Base-by-base conservation (phyloP, 2,888 invertebrate species). In the Buathra laborator region DNA sequence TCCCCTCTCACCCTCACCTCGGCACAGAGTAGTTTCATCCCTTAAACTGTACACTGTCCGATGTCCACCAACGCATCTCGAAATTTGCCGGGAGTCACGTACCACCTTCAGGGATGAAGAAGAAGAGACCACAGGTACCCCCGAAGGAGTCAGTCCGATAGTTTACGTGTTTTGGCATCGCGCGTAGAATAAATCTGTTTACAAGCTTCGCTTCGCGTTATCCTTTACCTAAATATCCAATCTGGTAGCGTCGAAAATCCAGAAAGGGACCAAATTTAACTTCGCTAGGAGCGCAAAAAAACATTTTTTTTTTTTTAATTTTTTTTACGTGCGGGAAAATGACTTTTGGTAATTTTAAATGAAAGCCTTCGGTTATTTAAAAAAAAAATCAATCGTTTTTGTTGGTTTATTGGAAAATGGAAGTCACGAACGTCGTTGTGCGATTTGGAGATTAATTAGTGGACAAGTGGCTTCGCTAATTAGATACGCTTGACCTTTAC, bases 71-170 rank as follows among this genome's bases (percentile, higher is more conserved):
- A n/a, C 16, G 19, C 51, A n/a, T 51, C 62, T 62, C 16, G 37
- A 83, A 83, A 79, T 74, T 83, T 59, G 44, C 74, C 32, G 10
- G 32, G 68, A 79, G 83, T 83, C 83, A 83, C 83, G 83, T 83
- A 75, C 62, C 29, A 37, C 51, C 3, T 43, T 62, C 62, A 7
- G 62, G 62, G 24, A 79, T 9, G n/a, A 24, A 32, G 19, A 24
- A 16, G n/a, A 71, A 9, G 72, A 44, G 72, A 44, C 43, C 3
- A 46, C 12, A 43, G 44, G 19, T 14, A 68, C 44, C 43, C 44
- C 43, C 46, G 24, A 68, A 62, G 75, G 10, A 2, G 24, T 24
- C 68, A 4, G 3, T 62, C 37, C 59, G 10, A 14, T 74, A 62
- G 29, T 68, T 75, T 78, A 67, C 77, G 72, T 48, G 46, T 77